These are phyloP conservation scores for Macrophya alboannulata DNA, from an alignment of 2,888 invertebrate genomes.

Conservation along the genomic window DNA sequence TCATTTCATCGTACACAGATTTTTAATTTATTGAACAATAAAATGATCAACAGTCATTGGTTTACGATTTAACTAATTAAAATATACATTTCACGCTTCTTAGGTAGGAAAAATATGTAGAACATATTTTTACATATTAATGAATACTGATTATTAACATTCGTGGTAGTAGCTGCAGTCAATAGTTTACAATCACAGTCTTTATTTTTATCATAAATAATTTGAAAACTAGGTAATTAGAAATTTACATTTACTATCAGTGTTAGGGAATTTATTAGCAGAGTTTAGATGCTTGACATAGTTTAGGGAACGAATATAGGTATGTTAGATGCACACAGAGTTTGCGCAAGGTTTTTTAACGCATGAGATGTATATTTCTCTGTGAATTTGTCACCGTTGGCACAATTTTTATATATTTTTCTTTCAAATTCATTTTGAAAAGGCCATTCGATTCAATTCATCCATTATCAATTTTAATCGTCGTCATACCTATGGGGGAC, in stretches of 20 bases:
- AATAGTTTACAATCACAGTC: background rate
- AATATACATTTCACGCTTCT: constrained; percentile 24
- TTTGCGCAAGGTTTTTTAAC: background rate
- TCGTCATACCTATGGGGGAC: too few species aligned
- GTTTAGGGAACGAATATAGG: background rate
- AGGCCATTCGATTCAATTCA: background rate
- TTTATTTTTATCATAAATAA: background rate
- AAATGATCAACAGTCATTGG: constrained; percentile 8
- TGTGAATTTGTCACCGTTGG: constrained; percentile 17
- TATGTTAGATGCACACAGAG: constrained; percentile 14
- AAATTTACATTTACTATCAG: background rate
- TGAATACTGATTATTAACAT: background rate
- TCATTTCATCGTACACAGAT: constrained; percentile 13
- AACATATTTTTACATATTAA: background rate
- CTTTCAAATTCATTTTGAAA: background rate
- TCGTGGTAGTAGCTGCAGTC: background rate
- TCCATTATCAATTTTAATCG: background rate
- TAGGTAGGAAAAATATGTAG: background rate
- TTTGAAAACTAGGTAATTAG: background rate
- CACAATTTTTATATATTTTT: background rate
- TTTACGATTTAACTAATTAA: background rate
- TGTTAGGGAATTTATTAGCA: constrained; percentile 7
- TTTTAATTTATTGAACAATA: background rate
- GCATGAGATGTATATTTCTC: constrained; percentile 34
- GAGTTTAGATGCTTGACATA: constrained; percentile 21